Percentiles rank a stretch among this genome's conserved stretches.
phyloP scores from a whole-genome alignment of 2,113 vertebrate genomes.

The Perca flavescens region DNA sequence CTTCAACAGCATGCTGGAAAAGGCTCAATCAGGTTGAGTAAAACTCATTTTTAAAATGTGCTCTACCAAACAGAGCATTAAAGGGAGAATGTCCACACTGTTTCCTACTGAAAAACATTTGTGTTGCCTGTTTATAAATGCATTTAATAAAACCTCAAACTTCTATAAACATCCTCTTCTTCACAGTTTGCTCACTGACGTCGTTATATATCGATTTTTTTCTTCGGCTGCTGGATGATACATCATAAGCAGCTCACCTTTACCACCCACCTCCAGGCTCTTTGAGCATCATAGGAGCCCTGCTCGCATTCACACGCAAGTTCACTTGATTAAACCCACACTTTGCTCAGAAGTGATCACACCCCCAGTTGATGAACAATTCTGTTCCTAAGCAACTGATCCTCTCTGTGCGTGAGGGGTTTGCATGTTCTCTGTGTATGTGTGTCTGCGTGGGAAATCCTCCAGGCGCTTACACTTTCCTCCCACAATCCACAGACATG shows the following conservation, averaged over 20 bases:
- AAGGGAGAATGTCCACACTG: not conserved
- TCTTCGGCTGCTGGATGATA: conserved; percentile 12
- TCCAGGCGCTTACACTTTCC: conserved; percentile 52
- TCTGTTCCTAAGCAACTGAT: conserved; percentile 78
- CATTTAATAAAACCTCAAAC: not conserved
- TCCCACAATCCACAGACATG: conserved; percentile 57
- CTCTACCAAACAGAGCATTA: not conserved
- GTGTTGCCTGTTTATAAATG: not conserved
- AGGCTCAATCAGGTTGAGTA: not conserved
- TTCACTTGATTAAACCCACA: conserved; percentile 71
- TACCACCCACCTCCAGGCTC: conserved; percentile 53
- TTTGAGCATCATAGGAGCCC: conserved; percentile 33
- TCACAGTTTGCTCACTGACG: not conserved
- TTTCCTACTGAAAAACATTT: not conserved
- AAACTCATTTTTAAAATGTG: not conserved
- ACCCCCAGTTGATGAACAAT: conserved; percentile 70
- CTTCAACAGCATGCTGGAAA: not conserved
- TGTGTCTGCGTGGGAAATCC: conserved; percentile 57
- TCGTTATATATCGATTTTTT: not conserved
- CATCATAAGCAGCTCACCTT: conserved; percentile 53
- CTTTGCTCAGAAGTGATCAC: conserved; percentile 60
- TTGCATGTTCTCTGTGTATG: conserved; percentile 59
- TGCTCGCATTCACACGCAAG: conserved; percentile 11
- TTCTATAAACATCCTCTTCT: not conserved
- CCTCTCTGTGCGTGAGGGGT: conserved; percentile 46